These are phyloP conservation scores for Knipowitschia caucasica DNA, from an alignment of 2,797 vertebrate species.

Conservation along the genomic window DNA sequence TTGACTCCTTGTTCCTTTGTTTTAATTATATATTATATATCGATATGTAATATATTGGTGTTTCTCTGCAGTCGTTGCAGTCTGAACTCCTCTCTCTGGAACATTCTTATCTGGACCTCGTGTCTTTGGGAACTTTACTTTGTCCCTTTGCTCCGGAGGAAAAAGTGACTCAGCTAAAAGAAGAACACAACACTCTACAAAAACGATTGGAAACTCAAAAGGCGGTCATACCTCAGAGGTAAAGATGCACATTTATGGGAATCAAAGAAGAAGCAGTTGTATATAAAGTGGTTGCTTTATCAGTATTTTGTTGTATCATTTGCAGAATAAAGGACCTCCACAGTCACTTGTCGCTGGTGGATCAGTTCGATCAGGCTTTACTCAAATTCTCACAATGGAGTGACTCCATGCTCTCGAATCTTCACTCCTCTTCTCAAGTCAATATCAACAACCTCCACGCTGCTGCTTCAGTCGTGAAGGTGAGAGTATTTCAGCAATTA, in stretches of 20 bases:
- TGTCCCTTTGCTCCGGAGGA: constrained; percentile 78
- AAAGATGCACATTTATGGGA: neutral
- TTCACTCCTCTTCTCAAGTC: constrained; percentile 83
- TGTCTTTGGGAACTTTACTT: constrained; percentile 73
- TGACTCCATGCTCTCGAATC: constrained; percentile 82
- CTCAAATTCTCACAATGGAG: constrained; percentile 91
- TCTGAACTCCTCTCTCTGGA: constrained; percentile 74
- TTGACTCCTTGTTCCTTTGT: too few species aligned
- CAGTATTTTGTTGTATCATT: neutral
- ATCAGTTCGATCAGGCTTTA: constrained; percentile 83
- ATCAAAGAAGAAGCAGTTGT: too few species aligned
- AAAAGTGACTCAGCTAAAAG: constrained; percentile 68
- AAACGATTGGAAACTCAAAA: constrained; percentile 74
- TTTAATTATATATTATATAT: neutral
- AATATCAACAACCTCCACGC: constrained; percentile 76
- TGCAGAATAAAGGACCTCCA: constrained; percentile 82
- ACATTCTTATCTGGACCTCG: constrained; percentile 67
- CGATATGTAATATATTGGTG: neutral
- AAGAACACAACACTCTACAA: constrained; percentile 76
- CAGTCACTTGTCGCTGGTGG: constrained; percentile 76
- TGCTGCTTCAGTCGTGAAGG: constrained; percentile 79
- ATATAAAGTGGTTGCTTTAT: neutral
- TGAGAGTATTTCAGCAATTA: constrained; percentile 49
- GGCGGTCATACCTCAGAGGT: constrained; percentile 84
- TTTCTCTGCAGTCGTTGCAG: constrained; percentile 74